These are phyloP conservation scores for Oreocharis arfaki DNA, from an alignment of 2,113 vertebrate species.

Conservation along the genomic window DNA sequence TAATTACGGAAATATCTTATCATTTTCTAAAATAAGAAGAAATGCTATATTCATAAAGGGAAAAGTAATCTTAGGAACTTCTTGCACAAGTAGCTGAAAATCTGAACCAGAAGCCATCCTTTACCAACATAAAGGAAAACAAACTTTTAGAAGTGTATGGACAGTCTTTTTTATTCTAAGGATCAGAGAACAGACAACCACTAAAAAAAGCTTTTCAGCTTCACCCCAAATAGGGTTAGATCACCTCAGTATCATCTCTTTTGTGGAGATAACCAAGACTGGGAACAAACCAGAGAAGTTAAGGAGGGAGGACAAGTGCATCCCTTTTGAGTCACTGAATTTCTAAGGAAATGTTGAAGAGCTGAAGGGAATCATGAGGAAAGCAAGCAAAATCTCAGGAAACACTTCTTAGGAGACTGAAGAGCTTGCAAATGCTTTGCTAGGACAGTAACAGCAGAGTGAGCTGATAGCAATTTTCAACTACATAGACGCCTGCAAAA, in stretches of 20 bases:
- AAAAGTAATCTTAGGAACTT: neutral
- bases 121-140: neutral
- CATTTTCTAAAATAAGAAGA: neutral
- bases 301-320: neutral
- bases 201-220: neutral
- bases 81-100: neutral
- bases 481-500: neutral
- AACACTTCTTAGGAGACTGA: neutral
- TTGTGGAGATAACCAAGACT: neutral
- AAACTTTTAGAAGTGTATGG: neutral
- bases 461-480: neutral
- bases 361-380: neutral
- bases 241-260: neutral
- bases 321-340: neutral
- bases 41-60: fast-evolving
- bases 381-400: neutral
- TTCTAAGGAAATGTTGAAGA: neutral
- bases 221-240: neutral
- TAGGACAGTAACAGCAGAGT: neutral
- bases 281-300: neutral
- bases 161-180: neutral
- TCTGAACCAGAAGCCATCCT: neutral
- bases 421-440: neutral
- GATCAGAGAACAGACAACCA: neutral
- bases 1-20: neutral